Evolutionary conservation across 2,888 invertebrate genomes (phyloP).

Genomic region (Drosophila borborema): DNA sequence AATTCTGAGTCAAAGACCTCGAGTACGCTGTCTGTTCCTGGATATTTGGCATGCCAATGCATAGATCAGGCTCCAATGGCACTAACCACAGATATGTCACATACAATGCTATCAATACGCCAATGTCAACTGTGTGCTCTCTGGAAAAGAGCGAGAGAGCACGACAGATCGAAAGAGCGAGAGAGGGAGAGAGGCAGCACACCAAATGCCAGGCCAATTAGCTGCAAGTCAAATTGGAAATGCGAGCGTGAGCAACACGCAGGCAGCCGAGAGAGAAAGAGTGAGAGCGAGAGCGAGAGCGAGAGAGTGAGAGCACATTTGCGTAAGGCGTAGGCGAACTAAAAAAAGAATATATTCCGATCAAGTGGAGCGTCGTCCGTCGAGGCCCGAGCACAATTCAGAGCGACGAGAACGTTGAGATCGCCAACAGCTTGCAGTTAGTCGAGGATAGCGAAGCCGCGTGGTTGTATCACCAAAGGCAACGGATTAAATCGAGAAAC

Average conservation of each 20-base stretch:
- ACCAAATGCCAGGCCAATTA: slow-evolving; percentile 26
- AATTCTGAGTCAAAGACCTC: slow-evolving; percentile 20
- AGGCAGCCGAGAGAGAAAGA: not conserved
- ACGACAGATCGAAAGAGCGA: not conserved
- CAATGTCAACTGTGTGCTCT: slow-evolving; percentile 1
- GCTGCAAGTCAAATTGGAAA: slow-evolving; percentile 36
- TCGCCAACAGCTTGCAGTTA: slow-evolving; percentile 65
- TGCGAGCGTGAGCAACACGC: slow-evolving; percentile 17
- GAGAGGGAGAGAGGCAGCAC: not conserved
- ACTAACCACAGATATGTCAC: slow-evolving; percentile 9
- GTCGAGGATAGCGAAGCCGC: slow-evolving; percentile 72
- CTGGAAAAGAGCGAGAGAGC: slow-evolving; percentile 5
- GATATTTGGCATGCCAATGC: slow-evolving; percentile 36
- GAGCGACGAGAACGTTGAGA: slow-evolving; percentile 46
- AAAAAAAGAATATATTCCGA: slow-evolving; percentile 59
- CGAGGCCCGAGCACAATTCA: slow-evolving; percentile 41
- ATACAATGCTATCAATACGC: slow-evolving; percentile 9
- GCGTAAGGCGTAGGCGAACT: slow-evolving; percentile 74
- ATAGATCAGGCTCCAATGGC: slow-evolving; percentile 38
- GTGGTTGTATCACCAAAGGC: slow-evolving; percentile 54
- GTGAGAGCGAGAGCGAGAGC: slow-evolving; percentile 32
- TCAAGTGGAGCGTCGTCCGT: slow-evolving; percentile 45
- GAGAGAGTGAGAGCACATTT: slow-evolving; percentile 41
- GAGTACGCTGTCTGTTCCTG: not conserved
- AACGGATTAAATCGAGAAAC: slow-evolving; percentile 24